Evolutionary conservation across 2,113 vertebrate genomes (phyloP).

Genomic region (Tichodroma muraria): DNA sequence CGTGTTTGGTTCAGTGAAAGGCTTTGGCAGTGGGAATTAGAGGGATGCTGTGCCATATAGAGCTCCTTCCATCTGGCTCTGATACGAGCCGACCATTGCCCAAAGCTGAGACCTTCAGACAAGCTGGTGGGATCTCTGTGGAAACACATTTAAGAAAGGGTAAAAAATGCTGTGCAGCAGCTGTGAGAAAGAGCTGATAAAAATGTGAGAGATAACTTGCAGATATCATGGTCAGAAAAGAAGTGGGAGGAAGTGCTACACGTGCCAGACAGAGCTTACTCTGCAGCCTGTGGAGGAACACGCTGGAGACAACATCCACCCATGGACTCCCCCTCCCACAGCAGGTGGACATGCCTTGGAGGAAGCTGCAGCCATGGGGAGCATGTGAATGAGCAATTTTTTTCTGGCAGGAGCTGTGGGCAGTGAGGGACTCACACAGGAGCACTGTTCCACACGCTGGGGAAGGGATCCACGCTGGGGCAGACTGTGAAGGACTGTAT

Average conservation of each 20-base stretch:
- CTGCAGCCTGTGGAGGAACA: neutral
- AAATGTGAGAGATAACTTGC: neutral
- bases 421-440: neutral
- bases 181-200: neutral
- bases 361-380: neutral
- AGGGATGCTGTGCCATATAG: neutral
- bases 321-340: neutral
- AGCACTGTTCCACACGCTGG: accelerated
- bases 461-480: neutral
- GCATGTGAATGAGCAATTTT: neutral
- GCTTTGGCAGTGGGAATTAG: neutral
- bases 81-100: neutral
- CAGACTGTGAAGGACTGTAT: neutral
- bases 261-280: neutral
- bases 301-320: neutral
- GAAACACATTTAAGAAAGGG: neutral
- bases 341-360: neutral
- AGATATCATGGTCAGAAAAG: neutral
- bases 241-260: neutral
- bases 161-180: neutral
- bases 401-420: neutral
- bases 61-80: neutral
- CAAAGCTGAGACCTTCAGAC: neutral
- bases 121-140: neutral
- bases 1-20: neutral